A percentile compares a stretch with the other conserved stretches of the same genome.
Evolutionary conservation across 2,888 invertebrate species (phyloP).

Genomic region (Epinotia demarniana): DNA sequence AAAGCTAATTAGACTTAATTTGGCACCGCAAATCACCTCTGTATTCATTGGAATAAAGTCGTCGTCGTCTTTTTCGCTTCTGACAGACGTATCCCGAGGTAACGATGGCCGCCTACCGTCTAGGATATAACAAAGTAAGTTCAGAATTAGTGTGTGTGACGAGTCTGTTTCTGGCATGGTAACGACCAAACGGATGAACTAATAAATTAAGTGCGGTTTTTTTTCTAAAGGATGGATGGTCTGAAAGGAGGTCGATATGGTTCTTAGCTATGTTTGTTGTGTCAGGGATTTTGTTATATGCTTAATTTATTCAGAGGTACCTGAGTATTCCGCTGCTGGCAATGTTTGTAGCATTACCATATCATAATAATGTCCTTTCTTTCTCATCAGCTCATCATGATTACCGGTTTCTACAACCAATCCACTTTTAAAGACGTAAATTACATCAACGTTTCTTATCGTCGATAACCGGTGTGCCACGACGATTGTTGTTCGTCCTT

Average conservation of each 20-base stretch:
- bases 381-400: conserved; percentile 87
- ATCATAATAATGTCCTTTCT: conserved; percentile 87
- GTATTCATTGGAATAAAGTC: conserved; percentile 52
- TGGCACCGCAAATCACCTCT: conserved; percentile 53
- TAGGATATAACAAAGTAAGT: conserved; percentile 50
- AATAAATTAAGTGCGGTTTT: too few species aligned
- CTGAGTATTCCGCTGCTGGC: conserved; percentile 59
- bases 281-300: too few species aligned
- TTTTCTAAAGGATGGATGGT: too few species aligned
- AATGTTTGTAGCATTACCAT: conserved; percentile 88
- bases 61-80: conserved; percentile 69
- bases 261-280: too few species aligned
- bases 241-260: too few species aligned
- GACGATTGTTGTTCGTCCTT: conserved; percentile 91
- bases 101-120: conserved; percentile 56
- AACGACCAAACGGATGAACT: background rate
- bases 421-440: conserved; percentile 89
- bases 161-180: background rate
- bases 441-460: conserved; percentile 89
- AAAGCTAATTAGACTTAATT: too few species aligned
- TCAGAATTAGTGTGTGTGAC: too few species aligned
- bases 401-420: conserved; percentile 88
- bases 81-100: conserved; percentile 62
- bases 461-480: conserved; percentile 92
- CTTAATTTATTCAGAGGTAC: conserved; percentile 40